Percentiles rank a stretch among this genome's conserved stretches.
Conservation (phyloP, 1,140 invertebrate species). For the roundworm (Caenorhabditis elegans) region WBcel235 BX284605.5:10497001-10497500, state of each 20-base stretch:
- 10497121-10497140: neutral
- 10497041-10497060: too few species aligned
- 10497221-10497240: neutral
- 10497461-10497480: neutral
- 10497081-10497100: too few species aligned
- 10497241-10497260: neutral
- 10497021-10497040: too few species aligned
- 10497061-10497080: too few species aligned
- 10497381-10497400: neutral
- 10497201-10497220: neutral
- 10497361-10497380: neutral
- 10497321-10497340: too few species aligned
- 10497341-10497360: neutral
- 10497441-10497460: neutral
- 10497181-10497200: neutral
- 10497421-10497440: neutral
- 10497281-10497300: neutral
- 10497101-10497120: too few species aligned
- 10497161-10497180: neutral
- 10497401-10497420: slow-evolving; percentile 10
- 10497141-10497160: neutral
- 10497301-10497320: too few species aligned
- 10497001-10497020: too few species aligned
- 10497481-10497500: neutral
- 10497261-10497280: neutral